Conservation (phyloP, 1,140 invertebrate genomes). For the Sitobion miscanthi region DNA sequence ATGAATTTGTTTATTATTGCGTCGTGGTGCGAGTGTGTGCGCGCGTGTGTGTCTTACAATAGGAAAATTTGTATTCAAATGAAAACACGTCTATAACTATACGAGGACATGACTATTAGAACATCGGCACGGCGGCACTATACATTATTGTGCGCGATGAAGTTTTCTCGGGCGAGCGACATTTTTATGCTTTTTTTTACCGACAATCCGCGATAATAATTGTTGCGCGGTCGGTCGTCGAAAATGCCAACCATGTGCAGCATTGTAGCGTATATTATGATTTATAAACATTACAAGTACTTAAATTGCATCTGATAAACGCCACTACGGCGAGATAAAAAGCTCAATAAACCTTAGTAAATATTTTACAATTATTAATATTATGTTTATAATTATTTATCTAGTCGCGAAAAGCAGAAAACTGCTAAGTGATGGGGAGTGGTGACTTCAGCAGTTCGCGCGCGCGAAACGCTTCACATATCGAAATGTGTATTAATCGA, state of each 20-base stretch:
- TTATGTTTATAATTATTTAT: no score
- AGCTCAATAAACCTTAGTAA: no score
- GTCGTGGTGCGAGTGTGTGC: no score
- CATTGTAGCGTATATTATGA: neutral
- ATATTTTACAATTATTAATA: no score
- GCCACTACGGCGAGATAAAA: neutral
- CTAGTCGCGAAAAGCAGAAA: neutral
- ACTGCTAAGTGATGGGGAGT: no score
- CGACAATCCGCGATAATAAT: neutral
- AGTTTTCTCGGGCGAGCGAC: neutral
- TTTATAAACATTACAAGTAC: no score
- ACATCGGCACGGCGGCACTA: no score
- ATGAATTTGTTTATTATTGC: neutral
- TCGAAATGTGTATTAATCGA: no score
- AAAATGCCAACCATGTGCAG: no score
- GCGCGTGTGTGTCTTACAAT: neutral
- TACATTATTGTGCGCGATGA: neutral
- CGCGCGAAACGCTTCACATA: no score
- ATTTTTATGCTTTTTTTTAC: neutral
- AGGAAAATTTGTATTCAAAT: neutral
- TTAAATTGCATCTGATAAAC: neutral
- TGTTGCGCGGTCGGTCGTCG: neutral
- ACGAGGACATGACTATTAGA: neutral
- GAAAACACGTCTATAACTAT: neutral
- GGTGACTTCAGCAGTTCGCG: no score